Base-by-base conservation (phyloP, 1,140 invertebrate genomes). In the Chelonus insularis region DNA sequence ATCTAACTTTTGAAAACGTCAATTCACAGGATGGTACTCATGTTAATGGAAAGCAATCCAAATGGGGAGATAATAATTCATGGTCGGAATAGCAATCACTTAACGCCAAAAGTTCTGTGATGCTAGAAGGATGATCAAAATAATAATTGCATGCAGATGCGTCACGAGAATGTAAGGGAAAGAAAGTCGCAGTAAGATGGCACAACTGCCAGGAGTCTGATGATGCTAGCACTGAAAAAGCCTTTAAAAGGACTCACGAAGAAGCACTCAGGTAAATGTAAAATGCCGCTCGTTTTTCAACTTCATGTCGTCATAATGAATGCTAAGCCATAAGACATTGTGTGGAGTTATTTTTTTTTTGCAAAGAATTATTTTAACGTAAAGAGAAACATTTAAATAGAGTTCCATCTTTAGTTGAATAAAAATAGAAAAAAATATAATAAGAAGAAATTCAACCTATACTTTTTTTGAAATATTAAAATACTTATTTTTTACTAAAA, bases 241-340 rank as follows among this genome's bases (percentile, higher is more conserved):
- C 52, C 52, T 37, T 55, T 55, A 55, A 55, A 55, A 55, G 52
- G 52, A 39, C 36, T 37, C 25, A 2, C 11, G 25, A 29, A 55
- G 52, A 37, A 14, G 34, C 52, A 36, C 32, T 55, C 18, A 55
- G 52, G 52, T 55, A 55, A 55, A 55, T 55, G 52, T 29, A 55
- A 55, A 55, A 29, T 55, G 34, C 52, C 32, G 32, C 16, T 20
- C 48, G 48, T 55, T 55, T 55, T 55, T 55, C 36, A 55, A 55
- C 52, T 39, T 39, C 14, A 55, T 39, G 48, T 51, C 36, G 52
- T 37, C 52, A 20, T 39, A 55, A 55, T 29, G 11, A 55, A 55
- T 39, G 36, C 21, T 55, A 55, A 55, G 34, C 34, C 20, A 37
- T 37, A 55, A 55, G 52, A 55, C 52, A 55, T 55, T 21, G 52